Evolutionary conservation across 2,113 vertebrate species (phyloP), one percentile per base, ranked within the genome.

Genomic region (Nicator chloris): DNA sequence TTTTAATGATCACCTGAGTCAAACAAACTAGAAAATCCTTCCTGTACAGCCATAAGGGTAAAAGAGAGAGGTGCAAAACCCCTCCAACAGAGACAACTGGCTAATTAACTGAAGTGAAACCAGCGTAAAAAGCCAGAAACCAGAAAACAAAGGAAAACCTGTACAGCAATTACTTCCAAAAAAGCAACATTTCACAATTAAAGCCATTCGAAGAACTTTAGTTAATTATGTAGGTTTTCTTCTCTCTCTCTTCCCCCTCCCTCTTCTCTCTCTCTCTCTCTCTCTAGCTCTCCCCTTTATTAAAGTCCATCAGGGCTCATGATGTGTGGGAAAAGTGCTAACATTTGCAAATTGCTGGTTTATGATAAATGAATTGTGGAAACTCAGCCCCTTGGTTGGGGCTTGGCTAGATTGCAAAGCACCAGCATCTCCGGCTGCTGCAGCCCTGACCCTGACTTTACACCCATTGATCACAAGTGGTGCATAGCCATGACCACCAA

Each of bases 331-430:
- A 95, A 98, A 97, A 97, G 90, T 97, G 97, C 97, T 98, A 98
- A 97, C 97, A 98, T 98, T 98, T 98, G 97, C 97, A 98, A 98
- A 97, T 97, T 96, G 97, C 95, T 93, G 94, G 71, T 97, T 97
- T 98, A 97, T 98, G 97, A 98, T 97, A 97, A 98, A 98, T 97
- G 97, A 97, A 98, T 97, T 93, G 95, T 97, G 96, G 97, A 97
- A 96, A 97, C 91, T 96, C 96, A 96, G 97, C 94, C 89, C 95
- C 95, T 97, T 96, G 95, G 95, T 93, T 97, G 97, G 95, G 95
- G 94, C 96, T 95, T 90, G 66, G 83, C 88, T 95, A 42, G 93
- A 96, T 93, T 94, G 97, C 88, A 91, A 65, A 97, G 96, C 92
- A 90, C 95, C 97, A 94, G 95, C 97, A 87, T 95, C 96, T 96